Conservation (phyloP, 2,113 vertebrate genomes). For the Garra rufa region DNA sequence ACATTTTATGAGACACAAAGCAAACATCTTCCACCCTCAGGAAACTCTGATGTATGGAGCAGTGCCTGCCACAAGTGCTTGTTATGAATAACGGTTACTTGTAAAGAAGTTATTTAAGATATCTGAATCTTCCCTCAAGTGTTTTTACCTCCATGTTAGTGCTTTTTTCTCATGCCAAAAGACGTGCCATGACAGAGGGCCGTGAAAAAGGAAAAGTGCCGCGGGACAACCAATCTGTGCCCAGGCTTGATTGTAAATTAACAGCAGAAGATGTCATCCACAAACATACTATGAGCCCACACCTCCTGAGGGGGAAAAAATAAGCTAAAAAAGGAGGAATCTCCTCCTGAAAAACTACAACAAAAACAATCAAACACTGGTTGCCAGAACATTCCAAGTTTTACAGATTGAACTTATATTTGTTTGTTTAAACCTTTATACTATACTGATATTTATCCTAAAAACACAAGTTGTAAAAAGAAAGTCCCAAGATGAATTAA, state of each 20-base stretch:
- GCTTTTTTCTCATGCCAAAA: constrained; percentile 23
- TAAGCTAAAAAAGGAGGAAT: not conserved
- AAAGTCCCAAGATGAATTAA: no score
- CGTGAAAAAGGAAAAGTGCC: constrained; percentile 4
- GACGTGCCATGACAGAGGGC: constrained; percentile 55
- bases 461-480: no score
- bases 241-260: constrained; percentile 50
- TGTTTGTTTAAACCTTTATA: no score
- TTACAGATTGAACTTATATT: no score
- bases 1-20: constrained; percentile 58
- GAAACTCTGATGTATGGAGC: constrained; percentile 49
- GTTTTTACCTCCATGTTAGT: constrained; percentile 55
- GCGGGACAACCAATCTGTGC: constrained; percentile 28
- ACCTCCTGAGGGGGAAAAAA: not conserved
- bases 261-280: constrained; percentile 64
- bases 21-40: constrained; percentile 55
- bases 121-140: constrained; percentile 61
- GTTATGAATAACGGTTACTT: constrained; percentile 62
- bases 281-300: constrained; percentile 65
- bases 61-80: constrained; percentile 50
- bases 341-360: no score
- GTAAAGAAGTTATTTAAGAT: constrained; percentile 69
- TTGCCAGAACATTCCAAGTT: not conserved
- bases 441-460: no score
- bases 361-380: no score